Base-by-base conservation (phyloP, 2,888 invertebrate genomes). In the Glaucopsyche alexis region DNA sequence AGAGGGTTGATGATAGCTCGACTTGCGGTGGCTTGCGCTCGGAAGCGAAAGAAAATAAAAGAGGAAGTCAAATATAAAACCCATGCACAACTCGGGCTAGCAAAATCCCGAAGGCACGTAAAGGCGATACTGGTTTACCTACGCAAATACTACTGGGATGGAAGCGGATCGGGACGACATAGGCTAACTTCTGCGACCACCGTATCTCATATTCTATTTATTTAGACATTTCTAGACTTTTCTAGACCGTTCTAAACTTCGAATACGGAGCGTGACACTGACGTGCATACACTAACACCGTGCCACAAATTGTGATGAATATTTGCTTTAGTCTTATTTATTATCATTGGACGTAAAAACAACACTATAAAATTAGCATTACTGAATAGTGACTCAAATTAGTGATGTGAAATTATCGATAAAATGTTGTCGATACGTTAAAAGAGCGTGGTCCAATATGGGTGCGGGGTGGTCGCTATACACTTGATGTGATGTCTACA, bases 251-350 rank as follows among this genome's bases (percentile, higher is more conserved):
- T 73, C 69, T 73, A 73, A 16, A 74, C 72, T 74, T 72, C 73
- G 55, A 67, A 71, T 74, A 73, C 73, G 75, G 73, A 77, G 77
- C 75, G 80, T 77, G 80, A 80, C 82, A 84, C 82, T 74, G 81
- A 80, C 84, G 87, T 86, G 85, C 87, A 84, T 82, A 82, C 82
- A 80, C 82, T 81, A 83, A 88, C 89, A 87, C 87, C 85, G 89
- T 89, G 90, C 87, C 90, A 90, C 90, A 87, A 55, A 88, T 90
- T 91, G 93, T 92, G 92, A 91, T 93, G 92, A 90, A 84, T 83
- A 85, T 87, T 89, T 87, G 87, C 87, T 87, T 87, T 81, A 76
- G 81, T 88, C 86, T 77, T 75, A 77, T 79, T 78, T 79, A 77
- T 80, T 76, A 80, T 79, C 79, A 75, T 79, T 76, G 74, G 74